Conservation (phyloP, 2,888 invertebrate species). For the Amiota mariae region DNA sequence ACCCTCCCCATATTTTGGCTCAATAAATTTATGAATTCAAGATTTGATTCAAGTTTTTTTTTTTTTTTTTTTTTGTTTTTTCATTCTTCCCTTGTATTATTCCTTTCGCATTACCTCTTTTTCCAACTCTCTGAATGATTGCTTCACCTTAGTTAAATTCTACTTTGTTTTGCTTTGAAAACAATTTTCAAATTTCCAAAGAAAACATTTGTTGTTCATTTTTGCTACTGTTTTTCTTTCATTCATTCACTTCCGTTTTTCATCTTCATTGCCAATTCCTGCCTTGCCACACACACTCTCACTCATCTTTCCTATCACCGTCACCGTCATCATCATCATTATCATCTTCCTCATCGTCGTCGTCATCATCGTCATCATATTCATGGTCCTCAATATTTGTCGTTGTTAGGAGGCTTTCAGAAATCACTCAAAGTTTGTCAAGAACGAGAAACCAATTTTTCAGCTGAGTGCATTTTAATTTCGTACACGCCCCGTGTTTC, state of each 20-base stretch:
- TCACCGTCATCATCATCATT: slow-evolving; percentile 18
- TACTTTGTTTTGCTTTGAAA: slow-evolving; percentile 44
- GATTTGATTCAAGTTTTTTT: slow-evolving; percentile 26
- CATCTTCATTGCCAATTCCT: slow-evolving; percentile 11
- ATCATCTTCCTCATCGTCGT: not conserved
- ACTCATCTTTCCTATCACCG: slow-evolving; percentile 14
- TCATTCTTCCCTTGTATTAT: not conserved
- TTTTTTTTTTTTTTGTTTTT: not conserved
- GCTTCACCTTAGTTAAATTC: too few species aligned
- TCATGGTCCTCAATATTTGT: slow-evolving; percentile 17
- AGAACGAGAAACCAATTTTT: slow-evolving; percentile 72
- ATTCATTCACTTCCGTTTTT: not conserved
- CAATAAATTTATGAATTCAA: slow-evolving; percentile 51
- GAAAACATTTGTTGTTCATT: slow-evolving; percentile 48
- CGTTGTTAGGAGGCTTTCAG: slow-evolving; percentile 59
- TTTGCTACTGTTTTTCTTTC: slow-evolving; percentile 18
- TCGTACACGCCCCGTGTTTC: slow-evolving; percentile 60
- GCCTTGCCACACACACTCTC: slow-evolving; percentile 37
- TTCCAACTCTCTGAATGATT: too few species aligned
- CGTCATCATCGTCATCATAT: not conserved
- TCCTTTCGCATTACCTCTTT: too few species aligned
- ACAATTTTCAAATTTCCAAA: slow-evolving; percentile 48
- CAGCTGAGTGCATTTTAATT: slow-evolving; percentile 74
- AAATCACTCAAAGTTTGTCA: slow-evolving; percentile 63
- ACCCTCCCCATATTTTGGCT: slow-evolving; percentile 18